Base-by-base conservation (phyloP, 2,888 invertebrate species). In the Melieria omissa region DNA sequence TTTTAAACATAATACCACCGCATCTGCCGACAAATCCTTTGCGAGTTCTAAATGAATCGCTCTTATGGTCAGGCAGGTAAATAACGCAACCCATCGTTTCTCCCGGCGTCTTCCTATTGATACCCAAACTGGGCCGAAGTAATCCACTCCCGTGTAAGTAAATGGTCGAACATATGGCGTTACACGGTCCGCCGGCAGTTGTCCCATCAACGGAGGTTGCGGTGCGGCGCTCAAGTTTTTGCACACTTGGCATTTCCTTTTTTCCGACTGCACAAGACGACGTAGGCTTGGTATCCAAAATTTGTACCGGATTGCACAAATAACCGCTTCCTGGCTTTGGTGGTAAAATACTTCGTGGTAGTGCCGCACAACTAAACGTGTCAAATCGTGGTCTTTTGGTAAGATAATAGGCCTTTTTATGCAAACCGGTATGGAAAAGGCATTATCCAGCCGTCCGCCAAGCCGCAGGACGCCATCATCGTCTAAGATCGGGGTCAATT, bases 151-250 rank as follows among this genome's bases (percentile, higher is more conserved):
- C 0, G 72, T 72, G 10, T 63, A 63, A 10, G 52, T 63, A 57
- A 72, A 72, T 47, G 72, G 68, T 9, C 55, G 73, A 4, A 74
- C 52, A 16, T 71, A 76, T 41, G 78, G 75, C 6, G 66, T 74
- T 3, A 75, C n/a, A 6, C 75, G 67, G 44, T 76, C 77, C 9
- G 60, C 4, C 0, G 75, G 74, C 8, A 76, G 16, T 45, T 75
- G 76, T 8, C 75, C 79, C 78, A 80, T 79, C 8, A 72, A 54
- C 1, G 78, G 78, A 4, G 52, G 46, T 4, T 41, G 12, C 7
- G 78, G 78, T 7, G 68, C 64, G 8, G 69, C 61, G 7, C 14
- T 12, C 7, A 62, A 49, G n/a, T 41, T 55, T 5, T 64, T 54
- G 45, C 73, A 75, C 3, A 47, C 47, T 6, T 41, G 5, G 41